Conservation (phyloP, 2,113 vertebrate species). For the Gambusia affinis region DNA sequence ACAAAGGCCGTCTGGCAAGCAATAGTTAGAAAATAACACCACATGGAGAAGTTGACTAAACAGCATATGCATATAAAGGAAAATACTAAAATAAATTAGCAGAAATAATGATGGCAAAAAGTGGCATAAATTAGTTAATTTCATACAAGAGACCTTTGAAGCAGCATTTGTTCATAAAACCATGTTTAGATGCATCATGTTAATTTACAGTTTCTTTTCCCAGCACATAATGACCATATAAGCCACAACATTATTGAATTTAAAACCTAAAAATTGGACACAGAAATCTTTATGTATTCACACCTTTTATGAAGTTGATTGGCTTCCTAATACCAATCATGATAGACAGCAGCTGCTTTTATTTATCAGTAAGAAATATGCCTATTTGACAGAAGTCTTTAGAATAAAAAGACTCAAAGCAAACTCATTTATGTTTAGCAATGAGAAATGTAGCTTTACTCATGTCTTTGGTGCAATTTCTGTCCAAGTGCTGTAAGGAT, state of each 20-base stretch:
- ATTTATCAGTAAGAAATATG: not conserved
- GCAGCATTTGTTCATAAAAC: too few species aligned
- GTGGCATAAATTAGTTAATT: not conserved
- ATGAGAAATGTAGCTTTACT: too few species aligned
- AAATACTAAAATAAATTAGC: not conserved
- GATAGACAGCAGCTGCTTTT: not conserved
- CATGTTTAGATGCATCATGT: too few species aligned
- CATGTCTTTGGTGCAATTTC: not conserved
- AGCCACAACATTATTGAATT: not conserved
- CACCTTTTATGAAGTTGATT: not conserved
- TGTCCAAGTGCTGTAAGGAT: not conserved
- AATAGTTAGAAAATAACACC: slow-evolving; percentile 13
- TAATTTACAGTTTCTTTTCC: not conserved
- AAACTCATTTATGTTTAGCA: not conserved
- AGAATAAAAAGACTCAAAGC: not conserved
- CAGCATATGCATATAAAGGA: not conserved
- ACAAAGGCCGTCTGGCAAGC: slow-evolving; percentile 37
- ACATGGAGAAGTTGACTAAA: not conserved
- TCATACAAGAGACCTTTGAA: not conserved
- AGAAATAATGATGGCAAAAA: not conserved
- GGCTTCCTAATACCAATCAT: not conserved
- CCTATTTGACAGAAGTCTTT: not conserved
- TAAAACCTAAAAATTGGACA: too few species aligned
- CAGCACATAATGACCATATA: too few species aligned
- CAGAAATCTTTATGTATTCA: too few species aligned